phyloP scores from a whole-genome alignment of 1,140 invertebrate genomes.

The Dufourea novaeangliae region DNA sequence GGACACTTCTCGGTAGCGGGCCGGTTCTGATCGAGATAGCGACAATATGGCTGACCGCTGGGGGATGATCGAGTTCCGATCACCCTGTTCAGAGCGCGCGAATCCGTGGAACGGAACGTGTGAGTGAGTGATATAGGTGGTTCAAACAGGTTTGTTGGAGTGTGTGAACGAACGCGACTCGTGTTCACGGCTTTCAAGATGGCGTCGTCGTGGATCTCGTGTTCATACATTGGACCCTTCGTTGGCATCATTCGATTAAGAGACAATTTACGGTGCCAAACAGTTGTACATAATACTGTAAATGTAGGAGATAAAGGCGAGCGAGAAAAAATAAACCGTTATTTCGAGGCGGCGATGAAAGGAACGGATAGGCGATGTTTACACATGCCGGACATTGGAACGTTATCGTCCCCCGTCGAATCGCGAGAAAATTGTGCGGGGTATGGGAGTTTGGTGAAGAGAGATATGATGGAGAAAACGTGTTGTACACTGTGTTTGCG shows the following conservation, averaged over 20 bases:
- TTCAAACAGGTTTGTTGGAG: background rate
- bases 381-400: background rate
- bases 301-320: constrained; percentile 70
- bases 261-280: constrained; percentile 78
- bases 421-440: background rate
- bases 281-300: constrained; percentile 79
- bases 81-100: no score
- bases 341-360: constrained; percentile 37
- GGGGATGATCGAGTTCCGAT: background rate
- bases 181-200: constrained; percentile 5
- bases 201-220: constrained; percentile 22
- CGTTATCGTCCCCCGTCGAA: background rate
- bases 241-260: constrained; percentile 56
- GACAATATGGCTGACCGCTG: no score
- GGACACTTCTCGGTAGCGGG: constrained; percentile 42
- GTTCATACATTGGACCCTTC: constrained; percentile 53
- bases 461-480: background rate
- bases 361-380: background rate
- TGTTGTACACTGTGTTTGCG: background rate
- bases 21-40: background rate
- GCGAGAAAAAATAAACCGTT: constrained; percentile 28
- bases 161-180: constrained; percentile 10
- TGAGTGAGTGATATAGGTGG: background rate
- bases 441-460: background rate
- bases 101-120: background rate